Percentiles rank a stretch among this genome's conserved stretches.
phyloP scores from a whole-genome alignment of 2,113 vertebrate species.

The Clinocottus analis region DNA sequence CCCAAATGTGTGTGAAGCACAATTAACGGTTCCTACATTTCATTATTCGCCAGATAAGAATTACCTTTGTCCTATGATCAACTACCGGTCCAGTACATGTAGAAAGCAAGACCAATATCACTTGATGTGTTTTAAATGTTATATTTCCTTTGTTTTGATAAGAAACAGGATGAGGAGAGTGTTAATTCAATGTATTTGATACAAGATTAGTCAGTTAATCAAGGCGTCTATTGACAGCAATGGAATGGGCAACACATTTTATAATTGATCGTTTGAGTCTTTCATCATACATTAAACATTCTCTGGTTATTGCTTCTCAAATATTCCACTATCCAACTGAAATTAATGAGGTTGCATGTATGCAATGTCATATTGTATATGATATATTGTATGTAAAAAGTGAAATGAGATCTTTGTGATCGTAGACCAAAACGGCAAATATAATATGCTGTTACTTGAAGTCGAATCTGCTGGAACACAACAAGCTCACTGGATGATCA shows the following conservation, averaged over 20 bases:
- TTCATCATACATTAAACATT: background rate
- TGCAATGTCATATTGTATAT: too few species aligned
- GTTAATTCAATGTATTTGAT: too few species aligned
- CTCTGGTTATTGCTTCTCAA: background rate
- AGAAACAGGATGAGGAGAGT: too few species aligned
- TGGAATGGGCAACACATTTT: background rate
- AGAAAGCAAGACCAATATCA: background rate
- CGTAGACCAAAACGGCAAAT: constrained; percentile 39
- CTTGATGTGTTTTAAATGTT: background rate
- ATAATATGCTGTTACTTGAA: background rate
- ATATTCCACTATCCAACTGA: background rate
- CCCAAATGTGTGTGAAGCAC: background rate
- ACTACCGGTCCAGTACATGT: too few species aligned
- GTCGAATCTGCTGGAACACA: constrained; percentile 35
- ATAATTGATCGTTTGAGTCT: background rate
- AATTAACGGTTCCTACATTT: background rate
- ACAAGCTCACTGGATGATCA: constrained; percentile 32
- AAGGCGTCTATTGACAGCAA: background rate
- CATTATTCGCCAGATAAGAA: background rate
- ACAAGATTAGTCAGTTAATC: too few species aligned
- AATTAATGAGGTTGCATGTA: background rate
- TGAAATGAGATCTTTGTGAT: background rate
- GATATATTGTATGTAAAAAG: background rate
- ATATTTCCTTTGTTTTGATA: too few species aligned
- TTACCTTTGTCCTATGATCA: background rate